A percentile compares a stretch with the other conserved stretches of the same genome.
phyloP scores from a whole-genome alignment of 2,113 vertebrate species.

The Notiomystis cincta region DNA sequence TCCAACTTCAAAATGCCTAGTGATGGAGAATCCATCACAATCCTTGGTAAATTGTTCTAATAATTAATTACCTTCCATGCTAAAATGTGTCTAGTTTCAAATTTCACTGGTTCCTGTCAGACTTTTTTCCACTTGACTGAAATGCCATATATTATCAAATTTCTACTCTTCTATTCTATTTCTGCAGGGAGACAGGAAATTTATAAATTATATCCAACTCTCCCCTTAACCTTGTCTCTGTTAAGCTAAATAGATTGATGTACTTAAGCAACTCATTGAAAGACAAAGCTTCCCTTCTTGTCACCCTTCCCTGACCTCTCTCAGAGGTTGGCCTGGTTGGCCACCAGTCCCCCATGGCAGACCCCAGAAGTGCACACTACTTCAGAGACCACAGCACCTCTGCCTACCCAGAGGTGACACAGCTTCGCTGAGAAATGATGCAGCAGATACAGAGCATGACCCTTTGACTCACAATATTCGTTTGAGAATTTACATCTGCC shows the following conservation, averaged over 20 bases:
- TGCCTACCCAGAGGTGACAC: not conserved
- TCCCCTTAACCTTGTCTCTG: not conserved
- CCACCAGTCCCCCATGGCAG: not conserved
- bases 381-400: not conserved
- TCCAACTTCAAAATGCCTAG: not conserved
- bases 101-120: conserved; percentile 9
- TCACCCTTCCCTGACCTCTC: not conserved
- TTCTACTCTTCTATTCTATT: not conserved
- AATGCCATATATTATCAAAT: not conserved
- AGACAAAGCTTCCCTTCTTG: not conserved
- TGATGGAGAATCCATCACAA: not conserved
- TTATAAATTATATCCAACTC: not conserved
- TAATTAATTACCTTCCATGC: conserved; percentile 6
- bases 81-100: conserved; percentile 13
- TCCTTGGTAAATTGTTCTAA: not conserved
- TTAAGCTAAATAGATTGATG: not conserved
- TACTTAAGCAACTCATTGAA: not conserved
- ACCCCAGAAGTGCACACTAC: fast-evolving
- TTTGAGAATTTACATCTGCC: not conserved
- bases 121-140: not conserved
- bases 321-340: too few species aligned
- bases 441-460: not conserved
- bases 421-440: not conserved
- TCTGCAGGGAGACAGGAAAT: not conserved
- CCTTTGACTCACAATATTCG: not conserved